A percentile compares a stretch with the other conserved stretches of the same genome.
Conservation (phyloP, 23 tunicate species). For the Ascidia mentula region DNA sequence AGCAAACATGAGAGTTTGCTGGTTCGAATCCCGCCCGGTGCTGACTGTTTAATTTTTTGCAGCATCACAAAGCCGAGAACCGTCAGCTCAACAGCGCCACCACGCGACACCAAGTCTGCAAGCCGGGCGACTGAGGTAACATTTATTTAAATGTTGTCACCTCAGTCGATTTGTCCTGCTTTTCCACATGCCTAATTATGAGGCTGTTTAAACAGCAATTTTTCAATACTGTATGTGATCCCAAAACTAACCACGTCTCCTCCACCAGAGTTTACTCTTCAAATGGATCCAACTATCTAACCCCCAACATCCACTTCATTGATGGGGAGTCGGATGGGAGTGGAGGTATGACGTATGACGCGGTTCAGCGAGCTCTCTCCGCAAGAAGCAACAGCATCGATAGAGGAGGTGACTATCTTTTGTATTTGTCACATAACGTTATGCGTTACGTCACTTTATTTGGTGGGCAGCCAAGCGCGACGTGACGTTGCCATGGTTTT, state of each 20-base stretch:
- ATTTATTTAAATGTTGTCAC: neutral
- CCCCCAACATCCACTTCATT: slow-evolving; percentile 14
- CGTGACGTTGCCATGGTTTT: no score
- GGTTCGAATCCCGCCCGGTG: neutral
- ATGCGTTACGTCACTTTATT: no score
- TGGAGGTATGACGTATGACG: slow-evolving; percentile 61
- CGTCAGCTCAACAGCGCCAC: neutral
- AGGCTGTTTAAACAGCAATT: neutral
- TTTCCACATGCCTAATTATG: no score
- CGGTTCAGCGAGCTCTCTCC: slow-evolving; percentile 62
- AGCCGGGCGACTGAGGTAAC: neutral
- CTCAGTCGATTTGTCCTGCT: no score
- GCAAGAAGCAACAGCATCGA: slow-evolving; percentile 71
- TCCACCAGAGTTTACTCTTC: slow-evolving; percentile 15
- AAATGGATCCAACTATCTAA: neutral
- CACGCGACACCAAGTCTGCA: neutral
- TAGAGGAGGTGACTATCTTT: slow-evolving; percentile 52
- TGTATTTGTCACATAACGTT: no score
- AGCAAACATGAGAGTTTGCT: neutral
- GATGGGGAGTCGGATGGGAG: slow-evolving; percentile 11
- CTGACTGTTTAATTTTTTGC: neutral
- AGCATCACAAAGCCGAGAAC: neutral
- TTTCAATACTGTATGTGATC: neutral
- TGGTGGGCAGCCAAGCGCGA: no score
- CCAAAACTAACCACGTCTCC: no score